Evolutionary conservation across 2,888 invertebrate genomes (phyloP).

Genomic region (Caenorhabditis sp.): DNA sequence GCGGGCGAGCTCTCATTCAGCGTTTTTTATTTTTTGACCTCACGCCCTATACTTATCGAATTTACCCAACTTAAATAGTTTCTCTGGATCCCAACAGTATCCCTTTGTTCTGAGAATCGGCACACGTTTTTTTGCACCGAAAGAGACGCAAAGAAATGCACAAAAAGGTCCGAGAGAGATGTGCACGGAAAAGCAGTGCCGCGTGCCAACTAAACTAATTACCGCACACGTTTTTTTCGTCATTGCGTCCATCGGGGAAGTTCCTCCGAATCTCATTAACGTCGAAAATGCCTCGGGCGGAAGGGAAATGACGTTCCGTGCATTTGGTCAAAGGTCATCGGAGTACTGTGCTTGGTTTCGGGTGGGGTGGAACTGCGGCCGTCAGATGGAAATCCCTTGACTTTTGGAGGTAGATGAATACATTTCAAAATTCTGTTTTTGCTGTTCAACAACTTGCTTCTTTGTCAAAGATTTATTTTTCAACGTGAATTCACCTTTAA

Average conservation of each 20-base stretch:
- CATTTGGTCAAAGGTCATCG: too few species aligned
- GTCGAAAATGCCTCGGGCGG: background rate
- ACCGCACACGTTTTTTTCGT: conserved; percentile 23
- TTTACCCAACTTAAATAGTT: background rate
- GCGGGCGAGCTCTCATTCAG: conserved; percentile 5
- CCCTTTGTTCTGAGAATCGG: background rate
- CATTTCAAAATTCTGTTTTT: too few species aligned
- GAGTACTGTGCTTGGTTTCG: too few species aligned
- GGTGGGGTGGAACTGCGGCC: too few species aligned
- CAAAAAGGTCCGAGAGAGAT: conserved; percentile 18
- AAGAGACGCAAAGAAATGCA: background rate
- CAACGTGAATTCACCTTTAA: too few species aligned
- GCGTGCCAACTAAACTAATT: conserved; percentile 49
- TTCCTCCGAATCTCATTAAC: conserved; percentile 24
- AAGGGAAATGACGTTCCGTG: background rate
- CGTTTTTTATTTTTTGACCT: background rate
- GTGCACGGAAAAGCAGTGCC: conserved; percentile 3
- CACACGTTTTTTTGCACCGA: conserved; percentile 15
- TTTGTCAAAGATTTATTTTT: too few species aligned
- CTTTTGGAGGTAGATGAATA: too few species aligned
- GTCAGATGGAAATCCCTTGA: too few species aligned
- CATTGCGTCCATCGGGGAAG: conserved; percentile 24
- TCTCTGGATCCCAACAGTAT: background rate
- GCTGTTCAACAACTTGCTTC: too few species aligned
- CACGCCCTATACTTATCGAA: background rate